phyloP scores from a whole-genome alignment of 2,113 vertebrate species.

The Phodopus roborovskii region DNA sequence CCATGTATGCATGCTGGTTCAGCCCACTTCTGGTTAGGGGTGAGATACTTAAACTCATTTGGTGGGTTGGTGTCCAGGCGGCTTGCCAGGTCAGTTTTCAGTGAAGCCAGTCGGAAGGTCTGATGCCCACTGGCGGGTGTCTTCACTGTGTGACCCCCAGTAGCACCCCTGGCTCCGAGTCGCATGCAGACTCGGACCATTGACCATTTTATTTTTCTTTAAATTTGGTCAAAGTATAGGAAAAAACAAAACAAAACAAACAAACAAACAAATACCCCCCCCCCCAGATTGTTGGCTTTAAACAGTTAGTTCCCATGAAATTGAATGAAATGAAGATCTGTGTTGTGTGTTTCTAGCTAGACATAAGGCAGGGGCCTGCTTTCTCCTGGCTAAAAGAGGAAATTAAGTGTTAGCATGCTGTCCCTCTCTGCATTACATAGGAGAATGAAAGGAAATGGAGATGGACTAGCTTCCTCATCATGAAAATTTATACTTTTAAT shows the following conservation, averaged over 20 bases:
- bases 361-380: neutral
- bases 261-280: too few relatives aligned
- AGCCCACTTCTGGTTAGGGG: neutral
- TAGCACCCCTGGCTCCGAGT: too few relatives aligned
- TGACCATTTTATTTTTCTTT: neutral
- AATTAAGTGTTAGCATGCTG: neutral
- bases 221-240: neutral
- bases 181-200: neutral
- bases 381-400: neutral
- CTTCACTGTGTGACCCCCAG: neutral
- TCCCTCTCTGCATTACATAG: neutral
- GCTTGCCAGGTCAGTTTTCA: neutral
- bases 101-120: neutral
- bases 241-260: too few relatives aligned
- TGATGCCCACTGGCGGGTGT: rapidly evolving
- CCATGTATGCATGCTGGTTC: neutral
- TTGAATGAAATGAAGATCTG: neutral
- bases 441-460: neutral
- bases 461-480: neutral
- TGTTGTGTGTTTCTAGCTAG: neutral
- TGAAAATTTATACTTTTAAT: neutral
- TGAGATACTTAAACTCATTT: neutral
- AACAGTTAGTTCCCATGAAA: neutral
- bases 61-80: too few relatives aligned
- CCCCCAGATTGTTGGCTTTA: neutral